Base-by-base conservation (phyloP, 2,888 invertebrate species). In the Drosophila affinis region DNA sequence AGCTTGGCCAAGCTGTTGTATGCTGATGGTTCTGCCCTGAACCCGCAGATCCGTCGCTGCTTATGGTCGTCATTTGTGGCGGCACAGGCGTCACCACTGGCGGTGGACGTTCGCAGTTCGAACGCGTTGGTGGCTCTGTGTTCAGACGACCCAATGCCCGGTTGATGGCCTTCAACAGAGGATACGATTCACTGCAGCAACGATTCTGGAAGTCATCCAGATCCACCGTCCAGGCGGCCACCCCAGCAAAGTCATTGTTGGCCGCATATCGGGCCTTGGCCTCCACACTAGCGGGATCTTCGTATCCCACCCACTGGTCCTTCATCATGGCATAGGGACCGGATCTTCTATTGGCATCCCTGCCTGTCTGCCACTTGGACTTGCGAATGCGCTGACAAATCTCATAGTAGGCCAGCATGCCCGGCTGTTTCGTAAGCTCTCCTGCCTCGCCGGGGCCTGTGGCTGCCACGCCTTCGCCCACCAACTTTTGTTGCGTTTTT, bases 221-320 rank as follows among this genome's bases (percentile, higher is more conserved):
- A 90, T 98, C 98, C 3, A 97, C 94, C 0, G 97, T 97, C 97
- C 97, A 98, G 0, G 97, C 96, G 51, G 96, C 95, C 9, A 96
- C 95, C 5, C 98, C 98, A 0, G 96, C 97, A 69, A 96, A 94
- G 0, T 95, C 95, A 88, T 94, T 94, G 6, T 94, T 93, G 68
- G 94, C 92, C 0, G 97, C 95, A 93, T 96, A 98, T 78, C 95
- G 88, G 74, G 95, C 96, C 92, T 97, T 97, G 77, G 94, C 94
- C 69, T 93, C 94, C 17, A 97, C 94, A 14, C 97, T 97, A 67
- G 94, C 94, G 0, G 94, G 93, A 91, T 97, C 96, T 89, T 98
- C 98, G 88, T 95, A 98, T 48, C 97, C 96, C 45, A 97, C 97
- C 97, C 98, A 98, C 89, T 98, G 97, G 82, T 96, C 95, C 49